Conservation (phyloP, 1,140 invertebrate species). For the Paracyclopina nana region DNA sequence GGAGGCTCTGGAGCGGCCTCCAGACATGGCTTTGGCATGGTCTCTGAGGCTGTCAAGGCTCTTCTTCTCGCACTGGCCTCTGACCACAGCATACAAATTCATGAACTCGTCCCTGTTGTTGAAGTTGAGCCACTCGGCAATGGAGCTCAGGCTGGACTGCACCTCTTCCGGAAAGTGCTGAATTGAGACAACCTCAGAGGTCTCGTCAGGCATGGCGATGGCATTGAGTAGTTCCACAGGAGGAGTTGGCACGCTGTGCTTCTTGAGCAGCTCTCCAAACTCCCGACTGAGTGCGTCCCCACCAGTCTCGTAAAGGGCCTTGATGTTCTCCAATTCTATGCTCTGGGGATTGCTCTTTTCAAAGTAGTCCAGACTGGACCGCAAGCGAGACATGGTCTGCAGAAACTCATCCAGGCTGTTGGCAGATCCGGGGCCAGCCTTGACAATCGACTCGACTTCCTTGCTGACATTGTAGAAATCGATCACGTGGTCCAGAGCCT, state of each 20-base stretch:
- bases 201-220: not conserved
- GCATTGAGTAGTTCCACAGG: slow-evolving; percentile 34
- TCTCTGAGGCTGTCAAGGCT: slow-evolving; percentile 4
- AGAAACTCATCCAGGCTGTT: slow-evolving; percentile 48
- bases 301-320: slow-evolving; percentile 34
- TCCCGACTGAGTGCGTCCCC: slow-evolving; percentile 55
- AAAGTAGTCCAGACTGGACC: slow-evolving; percentile 74
- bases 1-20: not conserved
- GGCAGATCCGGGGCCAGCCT: slow-evolving; percentile 46
- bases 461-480: slow-evolving; percentile 68
- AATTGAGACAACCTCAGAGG: slow-evolving; percentile 21
- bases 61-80: slow-evolving; percentile 14
- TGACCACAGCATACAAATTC: slow-evolving; percentile 44
- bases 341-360: slow-evolving; percentile 78
- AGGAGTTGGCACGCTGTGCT: slow-evolving; percentile 64
- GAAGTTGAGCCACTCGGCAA: slow-evolving; percentile 60
- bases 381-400: slow-evolving; percentile 58
- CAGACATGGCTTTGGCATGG: not conserved
- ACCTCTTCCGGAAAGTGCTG: slow-evolving; percentile 39
- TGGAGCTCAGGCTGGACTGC: slow-evolving; percentile 46
- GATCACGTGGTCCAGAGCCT: slow-evolving; percentile 64
- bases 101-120: slow-evolving; percentile 56
- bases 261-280: slow-evolving; percentile 61
- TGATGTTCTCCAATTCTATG: slow-evolving; percentile 78
- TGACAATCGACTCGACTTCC: slow-evolving; percentile 56